Conservation (phyloP, 2,113 vertebrate species). For the Scytalopus superciliaris region DNA sequence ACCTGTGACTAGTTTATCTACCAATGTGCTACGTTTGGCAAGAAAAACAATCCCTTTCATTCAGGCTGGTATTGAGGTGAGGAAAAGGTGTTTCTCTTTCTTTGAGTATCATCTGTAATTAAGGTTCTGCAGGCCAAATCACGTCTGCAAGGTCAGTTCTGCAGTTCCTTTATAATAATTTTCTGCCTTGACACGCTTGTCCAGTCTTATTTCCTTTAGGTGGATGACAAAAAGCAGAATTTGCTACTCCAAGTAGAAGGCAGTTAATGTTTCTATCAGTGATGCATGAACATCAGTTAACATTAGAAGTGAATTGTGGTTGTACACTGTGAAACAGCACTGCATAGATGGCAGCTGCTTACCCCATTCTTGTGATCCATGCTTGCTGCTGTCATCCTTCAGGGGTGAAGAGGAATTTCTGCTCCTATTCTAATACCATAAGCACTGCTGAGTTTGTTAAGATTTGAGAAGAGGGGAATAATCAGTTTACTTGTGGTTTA, state of each 20-base stretch:
- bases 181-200: not conserved
- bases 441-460: not conserved
- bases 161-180: not conserved
- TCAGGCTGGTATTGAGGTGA: not conserved
- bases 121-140: not conserved
- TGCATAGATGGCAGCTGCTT: not conserved
- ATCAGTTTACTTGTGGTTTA: not conserved
- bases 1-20: not conserved
- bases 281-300: not conserved
- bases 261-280: not conserved
- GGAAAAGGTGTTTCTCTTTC: not conserved
- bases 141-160: not conserved
- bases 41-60: not conserved
- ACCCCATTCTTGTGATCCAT: not conserved
- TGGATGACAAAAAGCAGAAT: not conserved
- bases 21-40: not conserved
- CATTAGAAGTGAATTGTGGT: not conserved
- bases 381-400: not conserved
- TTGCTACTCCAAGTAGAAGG: not conserved
- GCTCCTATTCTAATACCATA: not conserved
- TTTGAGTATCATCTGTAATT: not conserved
- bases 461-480: not conserved
- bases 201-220: not conserved
- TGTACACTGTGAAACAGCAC: not conserved
- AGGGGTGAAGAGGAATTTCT: constrained; percentile 15